Conservation (phyloP, 2,797 vertebrate genomes). For the Cheirogaleus major region DNA sequence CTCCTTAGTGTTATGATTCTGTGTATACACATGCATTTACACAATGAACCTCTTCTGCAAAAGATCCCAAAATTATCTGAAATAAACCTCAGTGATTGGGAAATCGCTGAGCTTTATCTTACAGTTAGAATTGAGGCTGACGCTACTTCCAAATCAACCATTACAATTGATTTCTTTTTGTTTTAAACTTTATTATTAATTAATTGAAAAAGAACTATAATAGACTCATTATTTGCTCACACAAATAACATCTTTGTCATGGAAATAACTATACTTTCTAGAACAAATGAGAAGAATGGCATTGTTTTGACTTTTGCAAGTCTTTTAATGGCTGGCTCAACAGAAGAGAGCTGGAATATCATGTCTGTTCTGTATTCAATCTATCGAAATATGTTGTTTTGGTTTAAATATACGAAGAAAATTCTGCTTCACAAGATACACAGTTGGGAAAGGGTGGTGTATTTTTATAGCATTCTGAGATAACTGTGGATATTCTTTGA, state of each 20-base stretch:
- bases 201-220: neutral
- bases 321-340: neutral
- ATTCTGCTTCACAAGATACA: neutral
- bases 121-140: neutral
- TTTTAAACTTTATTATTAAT: neutral
- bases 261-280: neutral
- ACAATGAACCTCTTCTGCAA: neutral
- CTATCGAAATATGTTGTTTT: neutral
- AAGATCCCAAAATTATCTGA: neutral
- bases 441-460: neutral
- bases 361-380: neutral
- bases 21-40: neutral
- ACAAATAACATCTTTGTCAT: neutral
- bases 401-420: neutral
- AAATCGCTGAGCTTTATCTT: neutral
- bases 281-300: neutral
- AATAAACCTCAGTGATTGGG: neutral
- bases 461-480: neutral
- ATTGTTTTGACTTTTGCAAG: neutral
- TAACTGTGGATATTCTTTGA: neutral
- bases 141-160: neutral
- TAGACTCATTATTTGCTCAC: neutral
- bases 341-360: neutral
- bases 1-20: neutral
- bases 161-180: neutral